Evolutionary conservation across 2,888 invertebrate genomes (phyloP), one percentile per base, ranked within the genome.

Genomic region (Drosophila buzzatii): DNA sequence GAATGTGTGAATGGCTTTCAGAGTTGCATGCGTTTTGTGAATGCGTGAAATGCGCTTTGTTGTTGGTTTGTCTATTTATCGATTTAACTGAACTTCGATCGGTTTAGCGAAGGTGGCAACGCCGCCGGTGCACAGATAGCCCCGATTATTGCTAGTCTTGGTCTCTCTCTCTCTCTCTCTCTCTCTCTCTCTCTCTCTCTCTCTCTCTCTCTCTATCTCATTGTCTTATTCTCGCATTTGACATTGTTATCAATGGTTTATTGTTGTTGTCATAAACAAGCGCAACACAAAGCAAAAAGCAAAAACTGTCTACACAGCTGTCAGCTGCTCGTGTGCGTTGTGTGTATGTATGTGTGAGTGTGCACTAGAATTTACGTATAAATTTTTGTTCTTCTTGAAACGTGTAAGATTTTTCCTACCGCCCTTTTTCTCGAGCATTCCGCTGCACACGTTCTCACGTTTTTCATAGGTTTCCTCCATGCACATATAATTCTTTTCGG

Each of bases 211-310:
- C 33, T 2, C 9, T 39, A 59, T n/a, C 18, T 6, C 42, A 51
- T 39, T 51, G 31, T 42, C 33, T 4, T 16, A 20, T 14, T 60
- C 59, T 41, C 60, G 65, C 65, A 61, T 51, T 73, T 79, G 77
- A 61, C 69, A 83, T 88, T 89, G 89, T 85, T 84, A 86, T 84
- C 89, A 88, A 74, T 81, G 66, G 62, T 35, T 53, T 27, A 58
- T 49, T 56, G 27, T 55, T 65, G 66, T 73, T 70, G 35, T 37
- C 70, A 53, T 65, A 67, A 65, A 62, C 73, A 80, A 83, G 68
- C 71, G 59, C 66, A 70, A 53, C 78, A 81, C 81, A 83, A 83
- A 83, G 86, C 73, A 80, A 79, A 83, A 83, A 83, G 86, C 73
- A 77, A 79, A 77, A 83, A 77, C 49, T 64, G 70, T 77, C 70